These are phyloP conservation scores for Balaeniceps rex DNA, from an alignment of 2,113 vertebrate species.

Conservation along the genomic window DNA sequence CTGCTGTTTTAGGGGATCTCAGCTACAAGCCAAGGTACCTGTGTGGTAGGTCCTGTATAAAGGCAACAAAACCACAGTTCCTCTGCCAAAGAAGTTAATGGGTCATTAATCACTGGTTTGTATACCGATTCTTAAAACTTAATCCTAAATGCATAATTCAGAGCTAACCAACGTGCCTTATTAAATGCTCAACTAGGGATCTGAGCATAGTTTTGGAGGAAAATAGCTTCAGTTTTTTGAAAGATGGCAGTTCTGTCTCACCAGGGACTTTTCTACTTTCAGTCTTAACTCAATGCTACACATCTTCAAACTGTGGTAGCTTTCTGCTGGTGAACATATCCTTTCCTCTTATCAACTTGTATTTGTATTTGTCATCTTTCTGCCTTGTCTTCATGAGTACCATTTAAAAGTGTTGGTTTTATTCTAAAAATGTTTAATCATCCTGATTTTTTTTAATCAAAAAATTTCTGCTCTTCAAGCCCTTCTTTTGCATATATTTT, in stretches of 20 bases:
- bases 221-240: not conserved
- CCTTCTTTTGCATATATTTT: not conserved
- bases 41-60: not conserved
- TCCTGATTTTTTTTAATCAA: not conserved
- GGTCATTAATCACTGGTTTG: not conserved
- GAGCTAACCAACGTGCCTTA: not conserved
- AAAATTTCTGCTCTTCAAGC: not conserved
- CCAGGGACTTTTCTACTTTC: not conserved
- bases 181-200: not conserved
- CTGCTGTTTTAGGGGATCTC: not conserved
- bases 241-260: not conserved
- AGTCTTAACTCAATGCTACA: not conserved
- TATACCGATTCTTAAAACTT: not conserved
- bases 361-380: not conserved
- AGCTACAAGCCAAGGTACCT: not conserved
- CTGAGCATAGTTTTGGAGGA: not conserved
- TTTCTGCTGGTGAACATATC: not conserved
- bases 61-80: not conserved
- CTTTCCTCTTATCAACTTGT: not conserved
- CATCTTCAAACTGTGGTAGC: not conserved
- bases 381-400: not conserved
- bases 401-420: not conserved
- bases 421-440: not conserved
- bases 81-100: not conserved
- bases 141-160: not conserved